These are phyloP conservation scores for Sitodiplosis mosellana DNA, from an alignment of 1,140 invertebrate species.

Conservation along the genomic window DNA sequence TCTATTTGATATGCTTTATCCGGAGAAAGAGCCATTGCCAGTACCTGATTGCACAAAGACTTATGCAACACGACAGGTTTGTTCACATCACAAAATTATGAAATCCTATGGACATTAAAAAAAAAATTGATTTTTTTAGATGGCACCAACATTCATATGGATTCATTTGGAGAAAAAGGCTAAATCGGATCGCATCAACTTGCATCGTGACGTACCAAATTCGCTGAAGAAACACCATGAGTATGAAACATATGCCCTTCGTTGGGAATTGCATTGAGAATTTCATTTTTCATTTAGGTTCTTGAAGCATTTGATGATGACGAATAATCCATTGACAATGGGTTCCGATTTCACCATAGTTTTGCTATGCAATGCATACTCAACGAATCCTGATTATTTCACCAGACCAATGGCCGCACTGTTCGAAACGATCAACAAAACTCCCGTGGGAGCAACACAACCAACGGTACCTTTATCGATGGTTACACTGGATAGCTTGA, in stretches of 20 bases:
- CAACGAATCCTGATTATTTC: constrained; percentile 68
- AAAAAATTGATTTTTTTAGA: constrained; percentile 22
- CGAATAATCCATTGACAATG: constrained; percentile 43
- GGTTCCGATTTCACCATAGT: constrained; percentile 77
- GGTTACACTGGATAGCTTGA: constrained; percentile 84
- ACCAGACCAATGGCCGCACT: constrained; percentile 71
- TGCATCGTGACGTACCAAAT: constrained; percentile 60
- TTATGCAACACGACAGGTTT: constrained; percentile 64
- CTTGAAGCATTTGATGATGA: constrained; percentile 60
- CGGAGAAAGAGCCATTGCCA: constrained; percentile 73
- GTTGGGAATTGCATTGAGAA: neutral
- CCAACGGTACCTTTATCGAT: constrained; percentile 77
- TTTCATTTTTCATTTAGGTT: constrained; percentile 33
- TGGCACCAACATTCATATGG: constrained; percentile 92
- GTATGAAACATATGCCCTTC: constrained; percentile 24
- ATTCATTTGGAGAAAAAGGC: constrained; percentile 90
- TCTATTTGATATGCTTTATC: constrained; percentile 81
- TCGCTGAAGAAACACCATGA: constrained; percentile 72
- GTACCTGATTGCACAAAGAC: constrained; percentile 77
- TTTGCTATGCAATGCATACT: constrained; percentile 86
- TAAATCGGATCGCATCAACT: constrained; percentile 57
- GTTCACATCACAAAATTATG: too few species aligned
- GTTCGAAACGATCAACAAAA: constrained; percentile 70
- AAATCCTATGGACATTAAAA: too few species aligned
- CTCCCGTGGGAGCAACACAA: constrained; percentile 18